phyloP scores from a whole-genome alignment of 2,797 vertebrate genomes.

The Pangasius sanitwongsei region DNA sequence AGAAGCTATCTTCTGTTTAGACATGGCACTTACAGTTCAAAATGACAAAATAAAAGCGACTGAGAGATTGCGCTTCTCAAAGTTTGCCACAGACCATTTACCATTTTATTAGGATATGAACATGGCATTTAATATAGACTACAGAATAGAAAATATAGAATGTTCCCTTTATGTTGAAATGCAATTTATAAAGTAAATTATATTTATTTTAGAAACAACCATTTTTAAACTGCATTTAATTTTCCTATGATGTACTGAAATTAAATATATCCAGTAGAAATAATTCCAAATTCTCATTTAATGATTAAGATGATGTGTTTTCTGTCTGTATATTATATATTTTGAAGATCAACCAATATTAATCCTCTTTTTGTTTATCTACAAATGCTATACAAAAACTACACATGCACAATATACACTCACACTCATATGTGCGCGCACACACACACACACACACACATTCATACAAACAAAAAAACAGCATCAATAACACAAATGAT shows the following conservation, averaged over 20 bases:
- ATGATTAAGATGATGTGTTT: background rate
- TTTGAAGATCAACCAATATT: constrained; percentile 11
- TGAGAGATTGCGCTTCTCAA: background rate
- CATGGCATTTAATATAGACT: background rate
- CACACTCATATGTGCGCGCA: background rate
- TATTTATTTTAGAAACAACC: background rate
- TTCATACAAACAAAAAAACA: constrained; percentile 68
- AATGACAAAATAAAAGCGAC: background rate
- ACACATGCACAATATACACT: constrained; percentile 24
- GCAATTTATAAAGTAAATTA: no score
- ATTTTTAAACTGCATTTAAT: background rate
- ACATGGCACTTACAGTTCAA: background rate
- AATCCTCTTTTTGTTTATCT: constrained; percentile 45
- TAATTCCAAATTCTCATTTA: background rate
- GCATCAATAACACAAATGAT: constrained; percentile 89
- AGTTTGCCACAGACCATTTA: background rate
- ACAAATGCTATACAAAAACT: constrained; percentile 45
- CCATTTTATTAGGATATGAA: background rate
- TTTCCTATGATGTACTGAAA: background rate
- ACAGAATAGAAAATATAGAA: background rate
- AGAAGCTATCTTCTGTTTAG: background rate
- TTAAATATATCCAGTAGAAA: background rate
- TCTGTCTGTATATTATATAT: background rate
- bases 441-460: constrained; percentile 61
- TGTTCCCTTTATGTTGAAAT: no score